Evolutionary conservation across 2,888 invertebrate species (phyloP).

Genomic region (Harpagoxenus sublaevis): DNA sequence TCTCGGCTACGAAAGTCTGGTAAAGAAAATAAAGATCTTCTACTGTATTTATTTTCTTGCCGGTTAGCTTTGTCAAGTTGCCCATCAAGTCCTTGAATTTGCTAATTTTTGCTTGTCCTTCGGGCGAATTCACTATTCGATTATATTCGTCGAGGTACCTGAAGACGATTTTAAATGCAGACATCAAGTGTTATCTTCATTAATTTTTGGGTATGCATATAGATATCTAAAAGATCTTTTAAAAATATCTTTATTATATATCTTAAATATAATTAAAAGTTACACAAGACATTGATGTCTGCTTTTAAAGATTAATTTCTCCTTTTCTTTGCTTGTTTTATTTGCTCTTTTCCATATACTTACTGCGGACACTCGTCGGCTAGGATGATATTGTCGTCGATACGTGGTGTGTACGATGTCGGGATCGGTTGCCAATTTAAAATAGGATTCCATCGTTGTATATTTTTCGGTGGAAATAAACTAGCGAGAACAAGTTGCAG

Average conservation of each 20-base stretch:
- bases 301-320: neutral
- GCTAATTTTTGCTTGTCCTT: constrained; percentile 60
- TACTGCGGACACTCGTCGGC: constrained; percentile 75
- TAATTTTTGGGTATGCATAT: neutral
- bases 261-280: neutral
- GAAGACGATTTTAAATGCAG: neutral
- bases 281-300: neutral
- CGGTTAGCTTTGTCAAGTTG: constrained; percentile 68
- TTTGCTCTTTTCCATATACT: constrained; percentile 30
- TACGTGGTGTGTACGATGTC: constrained; percentile 62
- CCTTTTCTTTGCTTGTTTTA: neutral
- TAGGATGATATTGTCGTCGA: constrained; percentile 73
- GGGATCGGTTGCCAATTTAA: constrained; percentile 92
- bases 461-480: constrained; percentile 89
- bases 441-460: constrained; percentile 88
- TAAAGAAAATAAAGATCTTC: constrained; percentile 72
- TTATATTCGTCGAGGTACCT: constrained; percentile 76
- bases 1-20: constrained; percentile 84
- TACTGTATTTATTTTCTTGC: constrained; percentile 59
- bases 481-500: constrained; percentile 90
- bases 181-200: neutral
- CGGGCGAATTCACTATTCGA: constrained; percentile 60
- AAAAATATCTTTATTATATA: neutral
- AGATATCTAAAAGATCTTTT: neutral
- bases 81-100: constrained; percentile 68